Percentiles rank a stretch among this genome's conserved stretches.
These are phyloP conservation scores for Thunnus maccoyii DNA, from an alignment of 2,113 vertebrate species.

Conservation along the genomic window DNA sequence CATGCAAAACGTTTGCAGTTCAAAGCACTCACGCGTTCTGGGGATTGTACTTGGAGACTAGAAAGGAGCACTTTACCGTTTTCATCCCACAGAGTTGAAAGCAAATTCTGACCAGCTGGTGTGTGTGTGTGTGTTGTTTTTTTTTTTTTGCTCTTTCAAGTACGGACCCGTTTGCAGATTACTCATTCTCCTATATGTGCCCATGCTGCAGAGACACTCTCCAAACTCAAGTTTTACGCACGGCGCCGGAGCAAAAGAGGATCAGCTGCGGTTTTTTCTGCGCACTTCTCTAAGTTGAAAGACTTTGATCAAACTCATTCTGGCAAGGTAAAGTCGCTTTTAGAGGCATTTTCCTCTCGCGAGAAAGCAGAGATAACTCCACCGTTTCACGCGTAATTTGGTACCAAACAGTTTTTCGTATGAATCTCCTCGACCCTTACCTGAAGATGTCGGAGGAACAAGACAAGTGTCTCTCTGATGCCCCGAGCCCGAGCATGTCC, in stretches of 20 bases:
- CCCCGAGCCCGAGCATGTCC: slow-evolving; percentile 97
- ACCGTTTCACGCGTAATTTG: slow-evolving; percentile 73
- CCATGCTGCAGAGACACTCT: slow-evolving; percentile 58
- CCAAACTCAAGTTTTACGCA: slow-evolving; percentile 58
- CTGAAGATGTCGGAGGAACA: slow-evolving; percentile 99
- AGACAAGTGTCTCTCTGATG: slow-evolving; percentile 96
- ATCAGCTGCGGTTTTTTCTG: slow-evolving; percentile 2
- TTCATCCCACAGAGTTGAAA: slow-evolving; percentile 53
- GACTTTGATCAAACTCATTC: slow-evolving; percentile 13
- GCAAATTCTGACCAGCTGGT: slow-evolving; percentile 37
- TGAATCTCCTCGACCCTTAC: slow-evolving; percentile 99
- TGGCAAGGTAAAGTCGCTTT: slow-evolving; percentile 42
- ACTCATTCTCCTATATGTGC: background rate
- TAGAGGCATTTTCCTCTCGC: slow-evolving; percentile 20
- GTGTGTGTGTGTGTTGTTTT: slow-evolving; percentile 6
- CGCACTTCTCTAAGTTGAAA: background rate
- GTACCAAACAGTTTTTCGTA: slow-evolving; percentile 73
- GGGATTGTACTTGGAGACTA: slow-evolving; percentile 75
- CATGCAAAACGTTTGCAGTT: slow-evolving; percentile 54
- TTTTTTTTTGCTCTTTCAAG: slow-evolving; percentile 11
- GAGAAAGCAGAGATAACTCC: background rate
- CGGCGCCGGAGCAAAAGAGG: slow-evolving; percentile 24
- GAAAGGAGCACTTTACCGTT: slow-evolving; percentile 60
- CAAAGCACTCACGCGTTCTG: slow-evolving; percentile 78
- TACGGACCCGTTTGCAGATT: slow-evolving; percentile 47